Percentiles rank a stretch among this genome's conserved stretches.
Evolutionary conservation across 2,797 vertebrate genomes (phyloP).

Genomic region (Coracias cyanogaster): DNA sequence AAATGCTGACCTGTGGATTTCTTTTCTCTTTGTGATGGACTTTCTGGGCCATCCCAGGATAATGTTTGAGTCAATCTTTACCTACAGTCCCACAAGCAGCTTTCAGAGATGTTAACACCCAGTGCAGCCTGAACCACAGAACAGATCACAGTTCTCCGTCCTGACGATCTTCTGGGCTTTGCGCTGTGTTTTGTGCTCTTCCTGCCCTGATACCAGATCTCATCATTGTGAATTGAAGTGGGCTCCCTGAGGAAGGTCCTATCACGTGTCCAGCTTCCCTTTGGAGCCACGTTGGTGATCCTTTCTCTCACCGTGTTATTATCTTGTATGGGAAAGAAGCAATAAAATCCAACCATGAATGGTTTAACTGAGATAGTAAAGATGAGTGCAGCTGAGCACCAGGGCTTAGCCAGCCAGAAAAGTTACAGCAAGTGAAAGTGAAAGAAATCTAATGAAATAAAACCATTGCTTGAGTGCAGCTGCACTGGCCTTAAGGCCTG

Average conservation of each 20-base stretch:
- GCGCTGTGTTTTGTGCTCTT: not conserved
- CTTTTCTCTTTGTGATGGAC: not conserved
- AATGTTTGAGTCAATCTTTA: not conserved
- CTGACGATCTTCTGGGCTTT: not conserved
- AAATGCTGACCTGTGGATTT: not conserved
- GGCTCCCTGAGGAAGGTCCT: not conserved
- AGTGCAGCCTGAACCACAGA: not conserved
- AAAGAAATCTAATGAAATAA: not conserved
- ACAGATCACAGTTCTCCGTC: not conserved
- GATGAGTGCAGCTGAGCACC: not conserved
- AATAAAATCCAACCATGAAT: not conserved
- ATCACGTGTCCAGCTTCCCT: not conserved
- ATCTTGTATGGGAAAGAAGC: not conserved
- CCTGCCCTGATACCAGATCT: not conserved
- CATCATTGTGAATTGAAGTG: not conserved
- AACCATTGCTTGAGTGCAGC: not conserved
- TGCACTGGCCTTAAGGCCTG: not conserved
- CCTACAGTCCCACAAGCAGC: not conserved
- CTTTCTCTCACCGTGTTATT: not conserved
- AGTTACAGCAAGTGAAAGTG: not conserved
- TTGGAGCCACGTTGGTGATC: fast-evolving
- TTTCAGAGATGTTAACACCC: not conserved
- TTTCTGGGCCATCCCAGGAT: not conserved
- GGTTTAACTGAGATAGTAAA: constrained; percentile 1
- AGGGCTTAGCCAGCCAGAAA: constrained; percentile 11